Evolutionary conservation across 2,113 vertebrate species (phyloP), one percentile per base, ranked within the genome.

Genomic region (Chlorodrepanis virens): DNA sequence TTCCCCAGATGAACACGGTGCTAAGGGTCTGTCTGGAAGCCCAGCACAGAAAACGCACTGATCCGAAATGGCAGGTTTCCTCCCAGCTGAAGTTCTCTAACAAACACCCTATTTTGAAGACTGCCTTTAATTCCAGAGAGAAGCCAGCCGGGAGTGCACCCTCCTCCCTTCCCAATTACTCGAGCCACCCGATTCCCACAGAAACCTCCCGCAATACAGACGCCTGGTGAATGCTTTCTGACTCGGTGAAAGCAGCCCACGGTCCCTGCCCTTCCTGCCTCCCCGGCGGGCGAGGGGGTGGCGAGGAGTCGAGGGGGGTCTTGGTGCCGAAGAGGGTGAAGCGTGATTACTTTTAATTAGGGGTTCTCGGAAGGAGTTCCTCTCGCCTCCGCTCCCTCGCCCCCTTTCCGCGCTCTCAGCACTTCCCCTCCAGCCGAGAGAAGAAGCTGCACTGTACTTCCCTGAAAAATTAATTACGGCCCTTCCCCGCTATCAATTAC

Each of bases 401-500:
- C 74, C 42, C 33, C 54, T 64, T 65, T 63, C 83, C 87, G 89
- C 69, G 45, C 75, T 74, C 67, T 68, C 6, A 67, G 83, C 81
- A 85, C 76, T 93, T 96, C 70, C 86, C 44, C 83, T 92, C 83
- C 81, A 84, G 81, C 89, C 64, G 39, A 72, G 78, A 71, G 92
- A 74, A 87, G 93, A 88, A 90, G 89, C 86, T 15, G 71, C 64
- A 57, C 37, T 88, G 63, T 90, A 87, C 60, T 81, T 82, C 35
- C 23, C n/a, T 27, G 69, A 35, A 63, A 81, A 84, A 87, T 93
- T 91, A 93, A 89, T 94, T 87, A 78, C 17, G 61, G 77, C 42
- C 72, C 63, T 89, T 86, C 75, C 88, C 71, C 14, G 47, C 93
- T 97, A 97, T 97, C 97, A 95, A 95, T 98, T 98, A 97, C 96